Evolutionary conservation across 2,797 vertebrate species (phyloP).

Genomic region (Momotus momota): DNA sequence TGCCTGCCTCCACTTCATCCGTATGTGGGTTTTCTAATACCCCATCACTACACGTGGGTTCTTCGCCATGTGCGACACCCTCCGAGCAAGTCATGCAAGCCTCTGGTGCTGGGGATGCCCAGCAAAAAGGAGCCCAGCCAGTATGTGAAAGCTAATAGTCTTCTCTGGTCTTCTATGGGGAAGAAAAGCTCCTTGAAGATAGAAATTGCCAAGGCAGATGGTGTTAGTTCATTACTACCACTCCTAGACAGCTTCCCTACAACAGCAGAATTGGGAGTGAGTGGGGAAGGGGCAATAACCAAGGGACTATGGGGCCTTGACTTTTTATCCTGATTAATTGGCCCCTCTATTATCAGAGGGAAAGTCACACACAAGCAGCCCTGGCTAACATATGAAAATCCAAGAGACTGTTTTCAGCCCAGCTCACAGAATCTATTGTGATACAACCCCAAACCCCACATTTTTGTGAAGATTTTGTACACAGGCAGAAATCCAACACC

Average conservation of each 20-base stretch:
- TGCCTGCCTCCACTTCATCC: not conserved
- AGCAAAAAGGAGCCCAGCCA: not conserved
- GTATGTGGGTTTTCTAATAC: not conserved
- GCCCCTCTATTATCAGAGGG: not conserved
- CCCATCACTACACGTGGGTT: rapidly evolving
- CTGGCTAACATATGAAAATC: not conserved
- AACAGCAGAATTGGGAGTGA: not conserved
- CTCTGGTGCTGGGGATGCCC: not conserved
- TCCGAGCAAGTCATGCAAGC: rapidly evolving
- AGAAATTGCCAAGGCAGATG: not conserved
- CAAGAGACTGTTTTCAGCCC: not conserved
- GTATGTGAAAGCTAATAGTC: not conserved
- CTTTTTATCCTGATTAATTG: not conserved
- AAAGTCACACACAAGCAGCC: not conserved
- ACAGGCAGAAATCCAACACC: rapidly evolving
- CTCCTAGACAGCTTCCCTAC: not conserved
- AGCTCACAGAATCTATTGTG: not conserved
- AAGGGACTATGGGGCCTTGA: rapidly evolving
- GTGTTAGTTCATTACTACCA: rapidly evolving
- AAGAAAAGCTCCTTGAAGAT: not conserved
- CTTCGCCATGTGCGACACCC: not conserved
- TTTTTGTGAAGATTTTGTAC: not conserved
- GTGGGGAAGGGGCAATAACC: not conserved
- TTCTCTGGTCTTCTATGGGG: too few relatives aligned
- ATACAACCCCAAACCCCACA: not conserved